phyloP scores from a whole-genome alignment of 2,888 invertebrate species.

The Diarsia brunnea region DNA sequence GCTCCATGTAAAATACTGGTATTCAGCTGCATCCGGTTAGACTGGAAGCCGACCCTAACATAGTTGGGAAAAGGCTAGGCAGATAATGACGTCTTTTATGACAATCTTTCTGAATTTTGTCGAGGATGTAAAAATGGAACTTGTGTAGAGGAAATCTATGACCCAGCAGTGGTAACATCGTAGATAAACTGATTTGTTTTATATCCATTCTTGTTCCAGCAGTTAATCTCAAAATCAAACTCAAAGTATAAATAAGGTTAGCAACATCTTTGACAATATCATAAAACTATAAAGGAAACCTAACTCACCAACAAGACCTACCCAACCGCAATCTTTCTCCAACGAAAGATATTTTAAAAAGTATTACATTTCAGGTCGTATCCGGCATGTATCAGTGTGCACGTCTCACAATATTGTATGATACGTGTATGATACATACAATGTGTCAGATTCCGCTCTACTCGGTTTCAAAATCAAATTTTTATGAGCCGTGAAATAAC shows the following conservation, averaged over 20 bases:
- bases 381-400: constrained; percentile 54
- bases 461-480: constrained; percentile 75
- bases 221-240: neutral
- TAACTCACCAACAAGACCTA: constrained; percentile 21
- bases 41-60: no score
- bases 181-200: neutral
- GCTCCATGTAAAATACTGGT: no score
- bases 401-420: constrained; percentile 67
- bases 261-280: neutral
- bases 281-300: neutral
- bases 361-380: constrained; percentile 54
- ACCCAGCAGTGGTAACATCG: neutral
- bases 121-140: no score
- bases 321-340: constrained; percentile 28
- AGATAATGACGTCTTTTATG: no score
- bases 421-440: constrained; percentile 71
- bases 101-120: no score
- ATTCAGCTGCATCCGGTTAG: no score
- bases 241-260: neutral
- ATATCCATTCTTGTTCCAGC: neutral
- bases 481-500: constrained; percentile 78
- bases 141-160: neutral
- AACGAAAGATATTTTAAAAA: constrained; percentile 51
- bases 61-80: no score
- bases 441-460: constrained; percentile 71